Conservation (phyloP, 2,113 vertebrate species). For the Sisor rabdophorus region DNA sequence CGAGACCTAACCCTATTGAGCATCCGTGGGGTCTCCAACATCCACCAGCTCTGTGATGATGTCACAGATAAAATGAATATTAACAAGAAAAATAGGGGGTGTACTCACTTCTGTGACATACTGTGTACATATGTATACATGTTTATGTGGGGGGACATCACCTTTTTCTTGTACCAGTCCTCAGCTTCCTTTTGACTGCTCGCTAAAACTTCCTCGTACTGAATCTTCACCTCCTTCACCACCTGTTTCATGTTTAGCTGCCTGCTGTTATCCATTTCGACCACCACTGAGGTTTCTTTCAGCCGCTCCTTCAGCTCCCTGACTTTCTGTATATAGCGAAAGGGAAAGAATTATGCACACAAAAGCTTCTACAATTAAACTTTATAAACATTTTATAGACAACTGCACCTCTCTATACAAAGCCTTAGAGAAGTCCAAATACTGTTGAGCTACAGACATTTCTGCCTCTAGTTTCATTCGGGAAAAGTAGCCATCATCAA, state of each 20-base stretch:
- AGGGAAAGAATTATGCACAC: neutral
- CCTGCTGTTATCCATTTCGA: slow-evolving; percentile 83
- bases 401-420: slow-evolving; percentile 73
- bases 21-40: too few relatives aligned
- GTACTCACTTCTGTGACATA: too few relatives aligned
- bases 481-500: slow-evolving; percentile 71
- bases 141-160: slow-evolving; percentile 44
- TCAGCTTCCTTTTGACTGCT: slow-evolving; percentile 72
- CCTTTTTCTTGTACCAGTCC: slow-evolving; percentile 78
- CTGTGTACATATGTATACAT: too few relatives aligned
- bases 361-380: neutral
- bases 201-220: slow-evolving; percentile 74
- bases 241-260: slow-evolving; percentile 75
- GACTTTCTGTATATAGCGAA: slow-evolving; percentile 68
- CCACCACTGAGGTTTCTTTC: slow-evolving; percentile 71
- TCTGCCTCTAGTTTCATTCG: slow-evolving; percentile 70
- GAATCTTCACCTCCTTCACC: slow-evolving; percentile 72
- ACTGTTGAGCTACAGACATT: slow-evolving; percentile 60
- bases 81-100: too few relatives aligned
- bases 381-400: too few relatives aligned
- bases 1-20: too few relatives aligned
- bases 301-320: slow-evolving; percentile 70
- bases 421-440: slow-evolving; percentile 70
- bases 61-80: too few relatives aligned
- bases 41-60: too few relatives aligned